phyloP scores from a whole-genome alignment of 2,113 vertebrate genomes.

The Narcine bancroftii region DNA sequence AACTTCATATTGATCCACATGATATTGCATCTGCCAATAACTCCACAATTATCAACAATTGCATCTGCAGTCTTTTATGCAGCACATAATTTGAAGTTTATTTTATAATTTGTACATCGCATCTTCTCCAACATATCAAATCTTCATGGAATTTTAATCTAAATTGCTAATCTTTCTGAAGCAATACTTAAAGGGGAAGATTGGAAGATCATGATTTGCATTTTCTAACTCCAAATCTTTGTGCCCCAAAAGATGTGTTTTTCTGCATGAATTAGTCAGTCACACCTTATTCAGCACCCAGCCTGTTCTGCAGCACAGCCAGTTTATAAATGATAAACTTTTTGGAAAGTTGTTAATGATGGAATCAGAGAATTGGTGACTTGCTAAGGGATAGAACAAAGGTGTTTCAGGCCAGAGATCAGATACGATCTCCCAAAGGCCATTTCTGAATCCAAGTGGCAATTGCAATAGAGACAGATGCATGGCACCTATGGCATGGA shows the following conservation, averaged over 20 bases:
- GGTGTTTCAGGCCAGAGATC: too few species aligned
- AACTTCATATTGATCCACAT: too few species aligned
- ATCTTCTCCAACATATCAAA: neutral
- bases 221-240: neutral
- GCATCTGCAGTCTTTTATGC: neutral
- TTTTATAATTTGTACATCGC: neutral
- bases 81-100: neutral
- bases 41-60: too few species aligned
- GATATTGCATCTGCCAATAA: too few species aligned
- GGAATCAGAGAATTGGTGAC: too few species aligned
- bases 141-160: neutral
- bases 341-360: too few species aligned
- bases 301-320: neutral
- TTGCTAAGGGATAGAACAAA: too few species aligned
- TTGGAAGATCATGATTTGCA: neutral
- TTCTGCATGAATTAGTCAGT: neutral
- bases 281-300: neutral
- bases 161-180: neutral
- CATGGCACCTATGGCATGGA: too few species aligned
- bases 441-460: too few species aligned
- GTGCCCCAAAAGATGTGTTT: neutral
- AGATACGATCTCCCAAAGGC: too few species aligned
- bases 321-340: too few species aligned
- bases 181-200: neutral
- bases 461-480: too few species aligned